Conservation (phyloP, 2,888 invertebrate species). For the Mesorhabditis spiculigera region DNA sequence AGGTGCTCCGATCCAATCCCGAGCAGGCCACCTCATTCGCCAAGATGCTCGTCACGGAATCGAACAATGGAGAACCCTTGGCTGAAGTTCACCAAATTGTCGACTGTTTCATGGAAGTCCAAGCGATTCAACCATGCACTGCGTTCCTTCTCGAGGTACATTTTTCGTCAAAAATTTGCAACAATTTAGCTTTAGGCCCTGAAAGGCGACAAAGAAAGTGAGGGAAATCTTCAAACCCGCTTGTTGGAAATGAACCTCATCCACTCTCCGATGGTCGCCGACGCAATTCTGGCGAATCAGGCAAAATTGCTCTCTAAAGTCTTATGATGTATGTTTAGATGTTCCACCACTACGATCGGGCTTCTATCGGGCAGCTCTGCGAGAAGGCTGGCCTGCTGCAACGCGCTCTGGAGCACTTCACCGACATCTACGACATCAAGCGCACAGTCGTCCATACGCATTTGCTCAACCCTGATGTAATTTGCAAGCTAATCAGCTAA, state of each 20-base stretch:
- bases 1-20: constrained; percentile 87
- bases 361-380: constrained; percentile 96
- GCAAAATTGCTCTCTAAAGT: background rate
- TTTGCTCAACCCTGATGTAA: constrained; percentile 69
- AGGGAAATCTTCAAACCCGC: constrained; percentile 92
- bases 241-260: constrained; percentile 97
- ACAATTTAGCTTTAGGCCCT: constrained; percentile 61
- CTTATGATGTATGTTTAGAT: constrained; percentile 68
- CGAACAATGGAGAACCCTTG: constrained; percentile 72
- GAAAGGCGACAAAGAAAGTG: constrained; percentile 92
- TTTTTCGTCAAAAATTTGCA: background rate
- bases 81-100: constrained; percentile 97
- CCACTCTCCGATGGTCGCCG: constrained; percentile 95
- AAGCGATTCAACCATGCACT: constrained; percentile 85
- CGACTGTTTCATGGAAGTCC: constrained; percentile 98
- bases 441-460: constrained; percentile 85
- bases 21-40: constrained; percentile 92
- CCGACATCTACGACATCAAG: constrained; percentile 98
- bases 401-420: constrained; percentile 90
- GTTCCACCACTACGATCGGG: constrained; percentile 98
- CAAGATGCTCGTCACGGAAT: constrained; percentile 90
- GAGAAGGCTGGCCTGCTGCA: constrained; percentile 97
- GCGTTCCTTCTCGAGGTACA: constrained; percentile 89
- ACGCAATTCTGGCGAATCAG: constrained; percentile 89
- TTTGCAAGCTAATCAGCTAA: too few species aligned